Evolutionary conservation across 2,888 invertebrate genomes (phyloP), one percentile per base, ranked within the genome.

Genomic region (Lymantria monacha): DNA sequence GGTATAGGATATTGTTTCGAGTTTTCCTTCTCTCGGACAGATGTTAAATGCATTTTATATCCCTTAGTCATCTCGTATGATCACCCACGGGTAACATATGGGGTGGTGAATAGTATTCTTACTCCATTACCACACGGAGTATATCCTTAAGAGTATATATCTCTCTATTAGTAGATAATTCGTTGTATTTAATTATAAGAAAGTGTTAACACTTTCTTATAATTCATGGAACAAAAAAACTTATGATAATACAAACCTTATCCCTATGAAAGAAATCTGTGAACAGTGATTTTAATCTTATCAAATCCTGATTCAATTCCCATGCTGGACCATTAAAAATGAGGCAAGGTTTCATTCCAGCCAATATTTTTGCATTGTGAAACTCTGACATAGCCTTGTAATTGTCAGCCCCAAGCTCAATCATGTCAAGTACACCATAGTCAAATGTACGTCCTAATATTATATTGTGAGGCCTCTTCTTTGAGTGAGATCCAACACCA

Each of bases 381-480:
- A 98, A 97, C 42, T 96, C 96, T 13, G 93, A 87, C 81, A 99
- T 93, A 0, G 96, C 92, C 76, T 94, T 94, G 78, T 94, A 98
- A 49, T 94, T 93, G 48, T 97, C 96, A 15, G 99, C 93, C 10
- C 98, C 97, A 50, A 99, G 93, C 86, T 99, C 99, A 51, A 97
- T 93, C 98, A 99, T 98, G 78, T 99, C 99, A 51, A 99, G 87
- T 31, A 99, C 89, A 51, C 96, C 95, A 72, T 96, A 94, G 83
- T 99, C 97, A 83, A 95, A 99, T 76, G 96, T 95, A 63, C 99
- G 93, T 0, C 98, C 98, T 48, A 99, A 79, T 31, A 98, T 91
- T 42, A 99, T 83, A 86, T 98, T 99, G 76, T 98, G 94, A 0
- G 99, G 99, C 11, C 98, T 92, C 79, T 99, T 99, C 85, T 99